phyloP scores from a whole-genome alignment of 2,113 vertebrate species.

The Edolisoma coerulescens region DNA sequence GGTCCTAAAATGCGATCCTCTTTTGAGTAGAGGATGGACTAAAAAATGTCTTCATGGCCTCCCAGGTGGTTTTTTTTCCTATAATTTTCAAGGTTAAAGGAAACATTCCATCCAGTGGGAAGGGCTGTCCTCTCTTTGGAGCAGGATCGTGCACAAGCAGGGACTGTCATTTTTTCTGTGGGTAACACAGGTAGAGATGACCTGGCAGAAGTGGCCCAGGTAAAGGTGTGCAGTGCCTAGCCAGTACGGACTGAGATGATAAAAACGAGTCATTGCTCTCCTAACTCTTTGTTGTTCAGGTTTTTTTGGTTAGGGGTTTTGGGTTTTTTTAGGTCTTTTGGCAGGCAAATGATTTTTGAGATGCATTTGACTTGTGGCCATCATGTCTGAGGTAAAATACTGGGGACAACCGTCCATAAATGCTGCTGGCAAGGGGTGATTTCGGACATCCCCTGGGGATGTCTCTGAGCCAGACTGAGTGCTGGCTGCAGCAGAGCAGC shows the following conservation, averaged over 20 bases:
- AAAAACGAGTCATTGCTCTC: neutral
- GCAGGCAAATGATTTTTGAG: neutral
- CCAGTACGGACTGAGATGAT: neutral
- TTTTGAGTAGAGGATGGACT: neutral
- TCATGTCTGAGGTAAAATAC: neutral
- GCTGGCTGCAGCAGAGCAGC: neutral
- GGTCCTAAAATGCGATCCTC: neutral
- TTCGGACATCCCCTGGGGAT: neutral
- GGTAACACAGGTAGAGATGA: neutral
- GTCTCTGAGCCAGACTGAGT: neutral
- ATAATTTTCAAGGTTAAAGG: neutral
- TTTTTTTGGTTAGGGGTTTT: no score
- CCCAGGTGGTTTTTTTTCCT: neutral
- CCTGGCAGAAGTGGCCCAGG: neutral
- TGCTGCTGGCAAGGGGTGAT: neutral
- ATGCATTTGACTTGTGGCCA: accelerated
- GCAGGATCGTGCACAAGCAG: no score
- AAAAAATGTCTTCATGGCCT: neutral
- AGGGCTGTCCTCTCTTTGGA: neutral
- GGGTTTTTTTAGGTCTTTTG: neutral
- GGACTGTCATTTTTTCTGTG: accelerated
- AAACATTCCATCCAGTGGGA: neutral
- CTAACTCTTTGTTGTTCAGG: neutral
- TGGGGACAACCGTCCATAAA: neutral
- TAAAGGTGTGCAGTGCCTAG: accelerated